Conservation (phyloP, 2,113 vertebrate species). For the Mastomys natalensis region DNA sequence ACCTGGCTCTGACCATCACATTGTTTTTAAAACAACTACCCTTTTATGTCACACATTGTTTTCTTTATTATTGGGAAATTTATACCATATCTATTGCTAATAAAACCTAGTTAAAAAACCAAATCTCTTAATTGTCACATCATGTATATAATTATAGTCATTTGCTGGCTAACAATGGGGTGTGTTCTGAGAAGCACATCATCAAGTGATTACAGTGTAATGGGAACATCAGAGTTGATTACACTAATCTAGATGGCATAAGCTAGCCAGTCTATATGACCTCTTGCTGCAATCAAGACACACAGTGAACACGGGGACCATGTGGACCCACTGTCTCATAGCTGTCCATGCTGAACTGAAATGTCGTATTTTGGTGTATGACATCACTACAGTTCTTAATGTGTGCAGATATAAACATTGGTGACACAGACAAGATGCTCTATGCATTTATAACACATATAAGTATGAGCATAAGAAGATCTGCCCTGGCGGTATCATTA, state of each 20-base stretch:
- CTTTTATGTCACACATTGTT: not conserved
- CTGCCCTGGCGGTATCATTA: not conserved
- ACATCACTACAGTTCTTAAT: not conserved
- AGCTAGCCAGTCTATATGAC: not conserved
- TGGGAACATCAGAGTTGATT: not conserved
- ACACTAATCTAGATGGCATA: not conserved
- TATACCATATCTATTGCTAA: not conserved
- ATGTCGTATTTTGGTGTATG: not conserved
- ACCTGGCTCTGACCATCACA: not conserved
- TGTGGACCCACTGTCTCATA: not conserved
- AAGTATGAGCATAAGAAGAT: slow-evolving; percentile 37
- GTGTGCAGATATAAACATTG: slow-evolving; percentile 17
- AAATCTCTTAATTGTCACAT: not conserved
- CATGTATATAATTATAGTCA: not conserved
- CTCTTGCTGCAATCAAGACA: not conserved
- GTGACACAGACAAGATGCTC: not conserved
- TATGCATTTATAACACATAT: not conserved
- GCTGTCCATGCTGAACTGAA: not conserved
- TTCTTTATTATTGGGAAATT: slow-evolving; percentile 36
- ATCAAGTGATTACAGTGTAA: not conserved
- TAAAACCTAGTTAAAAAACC: not conserved
- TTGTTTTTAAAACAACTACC: not conserved
- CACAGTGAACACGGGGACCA: not conserved
- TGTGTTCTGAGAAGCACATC: not conserved
- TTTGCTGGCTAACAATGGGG: not conserved